Conservation (phyloP, 2,797 vertebrate species). For the Delichon dasypus region DNA sequence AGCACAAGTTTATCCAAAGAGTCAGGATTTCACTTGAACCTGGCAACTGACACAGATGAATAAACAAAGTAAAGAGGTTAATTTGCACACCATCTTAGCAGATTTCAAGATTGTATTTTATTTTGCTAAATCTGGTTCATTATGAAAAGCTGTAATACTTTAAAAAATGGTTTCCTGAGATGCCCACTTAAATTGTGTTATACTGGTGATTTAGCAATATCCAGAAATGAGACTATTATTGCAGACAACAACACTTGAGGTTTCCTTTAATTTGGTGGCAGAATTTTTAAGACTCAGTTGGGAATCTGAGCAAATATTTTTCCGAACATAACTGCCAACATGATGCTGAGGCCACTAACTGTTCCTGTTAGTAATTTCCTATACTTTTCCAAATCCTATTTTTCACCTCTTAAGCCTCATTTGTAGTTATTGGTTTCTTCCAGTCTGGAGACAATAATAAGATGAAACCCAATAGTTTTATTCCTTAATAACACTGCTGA, state of each 20-base stretch:
- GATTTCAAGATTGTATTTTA: background rate
- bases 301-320: background rate
- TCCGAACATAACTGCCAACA: background rate
- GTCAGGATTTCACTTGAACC: background rate
- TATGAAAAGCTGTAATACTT: background rate
- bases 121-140: background rate
- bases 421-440: background rate
- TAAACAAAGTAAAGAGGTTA: background rate
- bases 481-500: background rate
- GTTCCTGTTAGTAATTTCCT: background rate
- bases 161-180: background rate
- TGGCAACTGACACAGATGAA: background rate
- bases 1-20: background rate
- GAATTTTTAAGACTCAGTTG: background rate
- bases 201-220: background rate
- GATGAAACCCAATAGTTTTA: background rate
- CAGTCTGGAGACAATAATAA: background rate
- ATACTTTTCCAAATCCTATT: background rate
- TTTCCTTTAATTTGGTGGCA: constrained; percentile 4
- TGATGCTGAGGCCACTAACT: background rate
- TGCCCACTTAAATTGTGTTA: background rate
- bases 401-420: background rate
- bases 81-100: background rate
- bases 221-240: background rate
- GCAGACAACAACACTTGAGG: background rate